Evolutionary conservation across 2,888 invertebrate species (phyloP), one percentile per base, ranked within the genome.

Genomic region (Syritta pipiens): DNA sequence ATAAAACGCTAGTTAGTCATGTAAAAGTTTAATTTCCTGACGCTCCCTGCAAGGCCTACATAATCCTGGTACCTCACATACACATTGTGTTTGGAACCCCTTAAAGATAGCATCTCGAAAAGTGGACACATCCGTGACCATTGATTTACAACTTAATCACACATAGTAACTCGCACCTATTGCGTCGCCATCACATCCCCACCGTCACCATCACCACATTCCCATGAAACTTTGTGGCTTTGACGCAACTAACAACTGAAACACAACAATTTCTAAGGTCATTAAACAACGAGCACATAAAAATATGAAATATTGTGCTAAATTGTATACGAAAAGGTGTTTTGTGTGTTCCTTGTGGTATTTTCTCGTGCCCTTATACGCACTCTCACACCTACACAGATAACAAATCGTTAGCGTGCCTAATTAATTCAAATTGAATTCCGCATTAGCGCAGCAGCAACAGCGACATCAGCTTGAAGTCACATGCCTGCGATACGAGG

Each of bases 391-490:
- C 48, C 60, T 28, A 30, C 22, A 3, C 4, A n/a, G 28, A 46
- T 14, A 37, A 40, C 26, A 57, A 57, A 60, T 60, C 67, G 60
- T 74, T 79, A 57, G 74, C 67, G 74, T 79, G 79, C 37, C 57
- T 74, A 74, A 74, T 79, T 79, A 79, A 79, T 79, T 79, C 57
- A 79, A 79, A 79, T 74, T 62, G 60, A 74, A 74, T 74, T 40
- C 55, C 32, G 37, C 51, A 71, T 65, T 77, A 65, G 62, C 67
- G 60, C 60, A 30, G 35, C 24, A 71, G 10, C 60, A 53, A 19
- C 53, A 46, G 46, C 24, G 7, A 3, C 12, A 48, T 44, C 19
- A 20, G 19, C 49, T 24, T 2, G 7, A 40, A 4, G 12, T 46
- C 42, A 62, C 62, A 71, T 71, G 44, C 53, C 37, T 9, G 9